phyloP scores from a whole-genome alignment of 2,797 vertebrate species.

The Phylloscopus collybita region DNA sequence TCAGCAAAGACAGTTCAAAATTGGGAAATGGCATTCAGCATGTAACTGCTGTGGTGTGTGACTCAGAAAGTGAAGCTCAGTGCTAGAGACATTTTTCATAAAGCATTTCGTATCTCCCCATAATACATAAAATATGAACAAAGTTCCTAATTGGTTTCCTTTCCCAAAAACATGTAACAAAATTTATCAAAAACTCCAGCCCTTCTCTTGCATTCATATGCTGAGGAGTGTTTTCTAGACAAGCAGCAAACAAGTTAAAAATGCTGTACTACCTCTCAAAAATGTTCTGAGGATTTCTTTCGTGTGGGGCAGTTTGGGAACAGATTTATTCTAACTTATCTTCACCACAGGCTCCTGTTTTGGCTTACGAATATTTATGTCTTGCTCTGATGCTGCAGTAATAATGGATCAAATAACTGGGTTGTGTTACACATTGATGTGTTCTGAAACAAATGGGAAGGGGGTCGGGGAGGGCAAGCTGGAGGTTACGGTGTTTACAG shows the following conservation, averaged over 20 bases:
- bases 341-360: not conserved
- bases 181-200: not conserved
- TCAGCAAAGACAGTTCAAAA: conserved; percentile 43
- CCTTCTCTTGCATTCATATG: not conserved
- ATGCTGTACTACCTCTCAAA: not conserved
- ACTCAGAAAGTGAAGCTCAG: not conserved
- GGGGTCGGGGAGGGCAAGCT: not conserved
- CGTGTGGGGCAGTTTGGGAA: not conserved
- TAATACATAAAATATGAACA: not conserved
- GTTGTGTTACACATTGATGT: not conserved
- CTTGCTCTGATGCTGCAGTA: not conserved
- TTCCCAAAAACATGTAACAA: not conserved
- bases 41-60: not conserved
- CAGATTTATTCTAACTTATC: not conserved
- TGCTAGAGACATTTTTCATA: not conserved
- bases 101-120: not conserved
- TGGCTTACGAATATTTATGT: not conserved
- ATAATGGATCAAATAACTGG: not conserved
- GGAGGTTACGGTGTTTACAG: not conserved
- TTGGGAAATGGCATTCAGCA: not conserved
- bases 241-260: not conserved
- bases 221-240: not conserved
- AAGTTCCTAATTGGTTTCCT: not conserved
- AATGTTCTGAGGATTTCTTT: not conserved
- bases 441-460: not conserved